Percentiles rank a stretch among this genome's conserved stretches.
Evolutionary conservation across 2,113 vertebrate genomes (phyloP).

Genomic region (Plestiodon gilberti): DNA sequence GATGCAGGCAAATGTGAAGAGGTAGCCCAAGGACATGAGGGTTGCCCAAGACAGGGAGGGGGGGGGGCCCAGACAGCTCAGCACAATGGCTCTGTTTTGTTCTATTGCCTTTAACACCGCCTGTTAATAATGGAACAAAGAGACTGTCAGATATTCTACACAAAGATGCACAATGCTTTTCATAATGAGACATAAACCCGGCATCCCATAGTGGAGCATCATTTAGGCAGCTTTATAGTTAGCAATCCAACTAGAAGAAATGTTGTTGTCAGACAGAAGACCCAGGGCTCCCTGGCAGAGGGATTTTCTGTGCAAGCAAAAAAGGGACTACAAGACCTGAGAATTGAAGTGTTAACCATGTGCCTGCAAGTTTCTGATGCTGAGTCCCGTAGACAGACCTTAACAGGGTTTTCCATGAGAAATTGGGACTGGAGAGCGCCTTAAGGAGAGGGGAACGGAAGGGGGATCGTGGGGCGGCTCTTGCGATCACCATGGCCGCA

Average conservation of each 20-base stretch:
- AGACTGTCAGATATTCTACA: neutral
- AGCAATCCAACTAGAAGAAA: constrained; percentile 33
- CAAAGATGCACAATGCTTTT: neutral
- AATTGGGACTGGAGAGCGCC: neutral
- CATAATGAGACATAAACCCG: constrained; percentile 38
- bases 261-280: neutral
- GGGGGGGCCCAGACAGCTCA: neutral
- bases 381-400: neutral
- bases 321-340: neutral
- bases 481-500: neutral
- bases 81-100: neutral
- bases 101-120: neutral
- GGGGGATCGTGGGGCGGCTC: neutral
- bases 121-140: constrained; percentile 26
- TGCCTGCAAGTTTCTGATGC: neutral
- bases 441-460: neutral
- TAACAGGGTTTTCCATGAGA: constrained; percentile 2
- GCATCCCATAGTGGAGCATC: neutral
- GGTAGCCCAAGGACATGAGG: accelerated
- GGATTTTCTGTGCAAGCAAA: neutral
- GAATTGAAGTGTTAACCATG: accelerated
- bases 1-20: accelerated
- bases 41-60: neutral
- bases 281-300: neutral
- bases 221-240: constrained; percentile 7